Evolutionary conservation across 2,888 invertebrate genomes (phyloP), one percentile per base, ranked within the genome.

Genomic region (Choreutis nemorana): DNA sequence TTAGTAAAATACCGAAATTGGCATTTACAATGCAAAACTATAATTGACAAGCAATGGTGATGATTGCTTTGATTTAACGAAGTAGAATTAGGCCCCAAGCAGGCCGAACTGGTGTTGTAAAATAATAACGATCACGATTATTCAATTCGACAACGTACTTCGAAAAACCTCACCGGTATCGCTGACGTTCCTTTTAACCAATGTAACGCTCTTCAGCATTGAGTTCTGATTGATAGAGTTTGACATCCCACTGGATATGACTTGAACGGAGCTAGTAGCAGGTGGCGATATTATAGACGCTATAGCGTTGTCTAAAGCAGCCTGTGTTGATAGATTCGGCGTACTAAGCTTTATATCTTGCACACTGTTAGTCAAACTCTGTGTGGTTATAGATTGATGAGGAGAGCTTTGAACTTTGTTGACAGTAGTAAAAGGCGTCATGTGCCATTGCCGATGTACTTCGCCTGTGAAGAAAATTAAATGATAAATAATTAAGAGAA

Each of bases 211-310:
- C 45, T 77, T 77, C 27, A 80, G 39, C 15, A 75, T 40, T 0
- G 67, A 51, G 28, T 55, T 67, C 25, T 55, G 55, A 4, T 41
- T 42, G 14, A 56, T 43, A 10, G 24, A 13, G 4, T 41, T 42
- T 28, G 66, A 55, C 32, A 67, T 52, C 0, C 72, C 72, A 26
- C 63, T 70, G 26, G 77, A 70, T 42, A 77, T 73, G 7, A 75
- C 68, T 38, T 77, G 70, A 24, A 65, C 64, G 2, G 57, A 60
- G 20, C 56, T 52, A 3, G 59, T 43, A 0, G 53, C 28, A 1
- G 65, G 56, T 1, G 75, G 73, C n/a, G 71, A 68, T 46, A 77
- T 71, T 10, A 77, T 65, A 2, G 72, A 71, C 1, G 77, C 77
- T 29, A 78, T 73, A 2, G 75, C 75, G 35, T 53, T 73, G 34